These are phyloP conservation scores for Zenarchopterus dispar DNA, from an alignment of 2,797 vertebrate species.

Conservation along the genomic window DNA sequence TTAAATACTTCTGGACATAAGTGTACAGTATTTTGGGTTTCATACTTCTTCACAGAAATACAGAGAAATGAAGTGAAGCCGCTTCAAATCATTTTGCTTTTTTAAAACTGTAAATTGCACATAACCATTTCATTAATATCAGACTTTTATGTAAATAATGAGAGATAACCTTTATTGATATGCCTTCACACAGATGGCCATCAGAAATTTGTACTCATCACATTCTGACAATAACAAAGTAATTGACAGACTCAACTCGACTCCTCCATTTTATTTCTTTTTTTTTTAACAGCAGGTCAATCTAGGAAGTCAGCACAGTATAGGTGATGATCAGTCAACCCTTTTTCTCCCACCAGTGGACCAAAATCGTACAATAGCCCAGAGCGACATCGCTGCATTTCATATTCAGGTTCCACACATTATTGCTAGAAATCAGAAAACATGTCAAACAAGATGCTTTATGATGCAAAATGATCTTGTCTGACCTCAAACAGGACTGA, in stretches of 20 bases:
- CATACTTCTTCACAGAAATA: too few species aligned
- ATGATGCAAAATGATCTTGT: conserved; percentile 3
- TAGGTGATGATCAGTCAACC: conserved; percentile 67
- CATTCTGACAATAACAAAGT: conserved; percentile 17
- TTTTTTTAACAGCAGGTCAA: conserved; percentile 60
- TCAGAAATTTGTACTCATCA: not conserved
- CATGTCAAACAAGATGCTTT: conserved; percentile 44
- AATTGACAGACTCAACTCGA: conserved; percentile 44
- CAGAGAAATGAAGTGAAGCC: too few species aligned
- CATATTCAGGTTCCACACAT: conserved; percentile 43
- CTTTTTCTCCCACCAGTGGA: conserved; percentile 14
- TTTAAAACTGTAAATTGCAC: too few species aligned
- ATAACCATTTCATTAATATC: too few species aligned
- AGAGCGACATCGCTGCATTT: conserved; percentile 29
- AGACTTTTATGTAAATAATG: too few species aligned
- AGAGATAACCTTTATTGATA: too few species aligned
- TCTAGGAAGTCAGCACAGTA: conserved; percentile 76
- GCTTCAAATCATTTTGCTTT: too few species aligned
- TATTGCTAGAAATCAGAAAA: conserved; percentile 72
- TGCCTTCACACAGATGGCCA: too few species aligned
- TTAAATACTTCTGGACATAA: too few species aligned
- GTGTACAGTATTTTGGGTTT: too few species aligned
- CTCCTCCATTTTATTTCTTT: conserved; percentile 73
- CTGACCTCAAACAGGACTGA: not conserved
- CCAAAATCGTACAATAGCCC: not conserved